Percentiles rank a stretch among this genome's conserved stretches.
Conservation (phyloP, 2,888 invertebrate species). For the Hedychridium roseum region DNA sequence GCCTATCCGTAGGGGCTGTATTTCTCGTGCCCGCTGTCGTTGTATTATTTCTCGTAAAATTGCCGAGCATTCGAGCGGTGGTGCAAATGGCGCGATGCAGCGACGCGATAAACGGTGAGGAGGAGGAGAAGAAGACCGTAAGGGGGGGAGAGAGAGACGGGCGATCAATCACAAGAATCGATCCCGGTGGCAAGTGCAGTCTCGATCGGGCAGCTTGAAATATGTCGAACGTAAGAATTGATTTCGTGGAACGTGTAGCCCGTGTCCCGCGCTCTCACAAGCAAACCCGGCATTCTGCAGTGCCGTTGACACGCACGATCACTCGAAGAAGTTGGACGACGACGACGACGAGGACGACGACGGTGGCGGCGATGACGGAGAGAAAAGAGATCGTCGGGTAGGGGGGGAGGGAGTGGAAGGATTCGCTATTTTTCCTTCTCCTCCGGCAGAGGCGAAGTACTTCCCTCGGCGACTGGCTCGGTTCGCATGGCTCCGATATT, state of each 20-base stretch:
- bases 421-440: slow-evolving; percentile 4
- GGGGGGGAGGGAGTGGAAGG: slow-evolving; percentile 8
- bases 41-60: too few species aligned
- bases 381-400: too few species aligned
- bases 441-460: slow-evolving; percentile 16
- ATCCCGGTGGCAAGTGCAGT: slow-evolving; percentile 29
- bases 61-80: too few species aligned
- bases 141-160: slow-evolving; percentile 1
- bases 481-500: slow-evolving; percentile 33
- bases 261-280: slow-evolving; percentile 2
- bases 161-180: slow-evolving; percentile 15
- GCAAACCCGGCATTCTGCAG: slow-evolving; percentile 14
- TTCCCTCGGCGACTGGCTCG: slow-evolving; percentile 22
- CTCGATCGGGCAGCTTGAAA: slow-evolving; percentile 29
- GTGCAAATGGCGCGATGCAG: slow-evolving; percentile 19
- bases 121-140: slow-evolving; percentile 7
- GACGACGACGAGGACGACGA: too few species aligned
- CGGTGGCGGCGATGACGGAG: too few species aligned
- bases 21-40: too few species aligned
- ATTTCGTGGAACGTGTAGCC: slow-evolving; percentile 23
- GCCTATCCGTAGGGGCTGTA: too few species aligned
- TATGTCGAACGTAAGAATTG: slow-evolving; percentile 29
- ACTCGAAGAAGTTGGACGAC: slow-evolving; percentile 19
- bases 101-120: slow-evolving; percentile 11
- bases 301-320: slow-evolving; percentile 27